Evolutionary conservation across 2,113 vertebrate species (phyloP), one percentile per base, ranked within the genome.

Genomic region (Guaruba guarouba): DNA sequence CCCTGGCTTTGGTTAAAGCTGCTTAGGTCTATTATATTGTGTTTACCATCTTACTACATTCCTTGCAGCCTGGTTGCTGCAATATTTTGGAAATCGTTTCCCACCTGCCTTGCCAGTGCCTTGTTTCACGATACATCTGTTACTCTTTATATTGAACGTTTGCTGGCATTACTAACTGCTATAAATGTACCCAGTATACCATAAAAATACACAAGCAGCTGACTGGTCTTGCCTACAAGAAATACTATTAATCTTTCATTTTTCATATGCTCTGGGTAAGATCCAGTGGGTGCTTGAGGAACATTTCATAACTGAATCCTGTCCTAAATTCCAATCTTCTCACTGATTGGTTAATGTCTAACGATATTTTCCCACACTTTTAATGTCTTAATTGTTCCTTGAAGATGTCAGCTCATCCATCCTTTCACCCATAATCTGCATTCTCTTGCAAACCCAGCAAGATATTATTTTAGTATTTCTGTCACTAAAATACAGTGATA

Each of bases 211-310:
- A 86, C 70, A 75, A 78, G 92, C 95, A 95, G 86, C 93, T 93
- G 95, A 92, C 93, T 85, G 37, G 89, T 87, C 64, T 94, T 86
- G 90, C 73, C 92, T 94, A 87, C 55, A 83, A 90, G 92, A 90
- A 91, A 93, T 75, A 79, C 66, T 75, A 96, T 96, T 94, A 91
- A 96, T 91, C 95, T 95, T 91, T 90, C 79, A 73, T 93, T 95
- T 95, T 89, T 87, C 93, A 95, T 54, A 89, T 55, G 52, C 85
- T 95, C 89, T 55, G 59, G 77, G 89, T 70, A 89, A 91, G 80
- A 93, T 91, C 77, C 90, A 93, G 83, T 78, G 78, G n/a, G 63
- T 91, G 83, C 81, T 93, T 48, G 22, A 92, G 91, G 81, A 95
- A 91, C 29, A 37, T 73, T 68, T 88, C 41, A 6, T 54, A 84